Evolutionary conservation across 2,113 vertebrate species (phyloP), one percentile per base, ranked within the genome.

Genomic region (Strix aluco): DNA sequence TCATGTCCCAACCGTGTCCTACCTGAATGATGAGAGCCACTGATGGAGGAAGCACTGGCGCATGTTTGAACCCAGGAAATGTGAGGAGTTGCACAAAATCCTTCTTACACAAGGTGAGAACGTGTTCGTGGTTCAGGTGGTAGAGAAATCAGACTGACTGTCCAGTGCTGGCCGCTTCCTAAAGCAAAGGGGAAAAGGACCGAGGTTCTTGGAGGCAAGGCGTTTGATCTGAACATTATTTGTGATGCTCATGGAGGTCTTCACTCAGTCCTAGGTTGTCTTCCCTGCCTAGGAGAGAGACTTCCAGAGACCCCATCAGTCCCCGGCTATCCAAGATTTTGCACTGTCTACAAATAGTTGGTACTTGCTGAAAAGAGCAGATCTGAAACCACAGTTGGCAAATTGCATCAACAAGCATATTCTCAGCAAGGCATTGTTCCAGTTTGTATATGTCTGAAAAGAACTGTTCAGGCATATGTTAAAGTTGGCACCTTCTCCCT

Each of bases 371-470:
- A 97, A 97, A 97, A 97, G 96, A 97, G 94, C 94, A 92, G 93
- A 97, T 96, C 91, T 83, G 89, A 86, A 96, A 94, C 95, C 95
- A 95, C 97, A 96, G 94, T 97, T 97, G 97, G 97, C 96, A 97
- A 97, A 97, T 91, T 91, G 94, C 94, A 94, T 77, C 96, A 97
- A 97, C 97, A 96, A 94, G 97, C 96, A 97, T 91, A 96, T 97
- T 97, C 93, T 62, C 88, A 90, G 96, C 47, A 32, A 97, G 96
- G 97, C 95, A 79, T 92, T 92, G 88, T 97, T 97, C 97, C 97
- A 96, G 95, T 97, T 96, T 97, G 96, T 97, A 97, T 97, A 95
- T 94, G 90, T 97, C 96, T 97, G 91, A 96, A 97, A 97, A 90
- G 95, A 97, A 97, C 97, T 94, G 86, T 34, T 92, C 88, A 97